phyloP scores from a whole-genome alignment of 2,797 vertebrate genomes.

The Cacajao melanocephalus region DNA sequence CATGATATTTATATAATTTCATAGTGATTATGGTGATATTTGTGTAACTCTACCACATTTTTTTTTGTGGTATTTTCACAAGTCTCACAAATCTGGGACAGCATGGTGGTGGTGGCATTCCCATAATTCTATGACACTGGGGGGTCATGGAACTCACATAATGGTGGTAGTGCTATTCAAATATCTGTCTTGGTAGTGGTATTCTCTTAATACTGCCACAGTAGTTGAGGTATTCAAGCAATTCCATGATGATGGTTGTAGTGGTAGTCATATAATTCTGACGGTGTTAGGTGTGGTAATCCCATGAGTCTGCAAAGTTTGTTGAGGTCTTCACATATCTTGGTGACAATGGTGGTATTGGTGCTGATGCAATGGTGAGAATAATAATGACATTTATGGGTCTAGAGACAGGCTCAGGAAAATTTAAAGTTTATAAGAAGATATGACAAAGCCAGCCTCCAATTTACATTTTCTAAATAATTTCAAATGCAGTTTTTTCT shows the following conservation, averaged over 20 bases:
- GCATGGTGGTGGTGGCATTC: background rate
- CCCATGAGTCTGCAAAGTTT: background rate
- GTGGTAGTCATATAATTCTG: background rate
- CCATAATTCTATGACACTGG: background rate
- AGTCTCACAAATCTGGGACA: background rate
- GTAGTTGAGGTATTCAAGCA: background rate
- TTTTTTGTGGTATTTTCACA: background rate
- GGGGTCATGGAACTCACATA: background rate
- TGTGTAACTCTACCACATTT: background rate
- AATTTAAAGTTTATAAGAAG: conserved; percentile 24
- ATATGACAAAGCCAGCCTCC: background rate
- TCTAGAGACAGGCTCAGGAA: background rate
- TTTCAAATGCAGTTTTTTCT: conserved; percentile 37
- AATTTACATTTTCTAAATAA: conserved; percentile 50
- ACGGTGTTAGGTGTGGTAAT: background rate
- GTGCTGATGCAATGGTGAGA: background rate
- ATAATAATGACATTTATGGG: background rate
- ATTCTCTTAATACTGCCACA: background rate
- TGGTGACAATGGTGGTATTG: background rate
- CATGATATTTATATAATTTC: background rate
- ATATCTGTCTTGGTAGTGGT: background rate
- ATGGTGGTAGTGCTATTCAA: background rate
- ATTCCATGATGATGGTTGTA: background rate
- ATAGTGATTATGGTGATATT: background rate
- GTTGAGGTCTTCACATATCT: background rate